A percentile compares a stretch with the other conserved stretches of the same genome.
These are phyloP conservation scores for Geotria australis DNA, from an alignment of 2,797 vertebrate genomes.

Conservation along the genomic window DNA sequence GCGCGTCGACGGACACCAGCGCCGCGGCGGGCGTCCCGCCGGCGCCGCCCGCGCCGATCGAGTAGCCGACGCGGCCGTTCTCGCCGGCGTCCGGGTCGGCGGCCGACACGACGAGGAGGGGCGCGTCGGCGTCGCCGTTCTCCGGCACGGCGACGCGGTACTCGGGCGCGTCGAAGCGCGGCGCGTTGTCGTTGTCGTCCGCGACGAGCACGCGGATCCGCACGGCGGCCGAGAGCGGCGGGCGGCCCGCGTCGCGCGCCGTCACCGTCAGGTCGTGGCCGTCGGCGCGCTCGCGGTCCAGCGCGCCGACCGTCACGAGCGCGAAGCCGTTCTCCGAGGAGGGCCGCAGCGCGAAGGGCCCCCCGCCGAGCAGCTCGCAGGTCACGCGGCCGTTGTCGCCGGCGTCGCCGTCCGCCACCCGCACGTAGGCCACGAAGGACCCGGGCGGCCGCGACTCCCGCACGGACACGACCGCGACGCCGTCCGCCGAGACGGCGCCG, in stretches of 20 bases:
- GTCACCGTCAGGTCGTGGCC: constrained; percentile 72
- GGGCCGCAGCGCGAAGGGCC: constrained; percentile 65
- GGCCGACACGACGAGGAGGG: constrained; percentile 24
- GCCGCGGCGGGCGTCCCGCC: neutral
- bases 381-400: constrained; percentile 69
- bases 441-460: constrained; percentile 60
- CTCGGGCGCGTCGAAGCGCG: constrained; percentile 42
- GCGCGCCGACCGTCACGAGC: constrained; percentile 66
- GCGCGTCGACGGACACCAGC: neutral
- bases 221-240: constrained; percentile 37
- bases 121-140: constrained; percentile 43
- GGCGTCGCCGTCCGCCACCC: constrained; percentile 61
- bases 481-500: no score
- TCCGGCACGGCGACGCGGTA: constrained; percentile 18
- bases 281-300: constrained; percentile 80
- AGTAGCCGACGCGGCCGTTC: constrained; percentile 68
- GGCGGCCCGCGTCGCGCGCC: constrained; percentile 37
- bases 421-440: constrained; percentile 71
- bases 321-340: constrained; percentile 68
- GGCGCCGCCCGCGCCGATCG: constrained; percentile 53
- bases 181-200: constrained; percentile 81
- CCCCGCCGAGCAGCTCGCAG: constrained; percentile 63
- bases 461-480: constrained; percentile 15
- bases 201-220: constrained; percentile 57
- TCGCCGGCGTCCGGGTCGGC: constrained; percentile 80